Conservation (phyloP, 30 jellyfish, hydroid and myxozoan species). For the Aurelia sp. region DNA sequence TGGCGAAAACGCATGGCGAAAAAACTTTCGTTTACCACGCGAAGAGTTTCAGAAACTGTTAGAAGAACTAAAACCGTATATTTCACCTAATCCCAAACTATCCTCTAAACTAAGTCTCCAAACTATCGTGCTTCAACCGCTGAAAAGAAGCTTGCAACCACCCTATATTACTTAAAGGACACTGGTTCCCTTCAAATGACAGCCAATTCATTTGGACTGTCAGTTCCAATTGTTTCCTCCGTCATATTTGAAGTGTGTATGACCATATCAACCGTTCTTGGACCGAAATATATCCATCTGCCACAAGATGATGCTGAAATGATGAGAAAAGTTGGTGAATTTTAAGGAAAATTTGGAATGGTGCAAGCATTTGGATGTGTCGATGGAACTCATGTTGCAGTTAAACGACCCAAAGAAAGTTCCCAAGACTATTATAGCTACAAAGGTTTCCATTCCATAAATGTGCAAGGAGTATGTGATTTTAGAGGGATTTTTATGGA, state of each 20-base stretch:
- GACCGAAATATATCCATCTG: slow-evolving; percentile 20
- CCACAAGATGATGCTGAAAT: slow-evolving; percentile 29
- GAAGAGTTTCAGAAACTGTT: no score
- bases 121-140: background rate
- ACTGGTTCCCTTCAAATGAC: slow-evolving; percentile 3
- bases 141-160: slow-evolving; percentile 3
- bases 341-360: slow-evolving; percentile 50
- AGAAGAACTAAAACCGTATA: no score
- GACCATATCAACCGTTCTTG: slow-evolving; percentile 6
- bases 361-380: slow-evolving; percentile 18
- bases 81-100: no score
- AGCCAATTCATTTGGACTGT: background rate
- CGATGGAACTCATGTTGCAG: slow-evolving; percentile 24
- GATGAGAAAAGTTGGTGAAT: slow-evolving; percentile 26
- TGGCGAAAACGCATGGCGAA: no score
- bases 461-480: slow-evolving; percentile 51
- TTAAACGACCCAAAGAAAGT: slow-evolving; percentile 7
- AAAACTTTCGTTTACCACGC: no score
- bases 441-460: slow-evolving; percentile 7
- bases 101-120: no score
- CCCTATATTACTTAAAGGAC: slow-evolving; percentile 7
- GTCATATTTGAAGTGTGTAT: slow-evolving; percentile 9
- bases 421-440: slow-evolving; percentile 30
- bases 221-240: slow-evolving; percentile 1
- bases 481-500: slow-evolving; percentile 41